phyloP scores from a whole-genome alignment of 1,140 invertebrate species.

The Eufriesea mexicana region DNA sequence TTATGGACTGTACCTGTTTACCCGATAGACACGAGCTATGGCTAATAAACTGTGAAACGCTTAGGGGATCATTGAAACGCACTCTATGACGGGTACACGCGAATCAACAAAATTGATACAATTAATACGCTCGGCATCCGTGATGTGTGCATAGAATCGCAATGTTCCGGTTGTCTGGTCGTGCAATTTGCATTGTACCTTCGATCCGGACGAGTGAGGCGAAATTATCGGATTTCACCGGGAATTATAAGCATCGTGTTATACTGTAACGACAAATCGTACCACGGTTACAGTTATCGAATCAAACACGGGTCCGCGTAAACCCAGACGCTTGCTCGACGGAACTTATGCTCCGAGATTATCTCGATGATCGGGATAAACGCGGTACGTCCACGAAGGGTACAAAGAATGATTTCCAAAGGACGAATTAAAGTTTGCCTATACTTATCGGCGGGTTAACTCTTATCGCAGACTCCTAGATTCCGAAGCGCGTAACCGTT shows the following conservation, averaged over 20 bases:
- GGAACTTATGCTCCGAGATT: too few relatives aligned
- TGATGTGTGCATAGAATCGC: slow-evolving; percentile 4
- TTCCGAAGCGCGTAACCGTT: not conserved
- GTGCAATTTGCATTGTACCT: not conserved
- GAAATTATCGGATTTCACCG: slow-evolving; percentile 11
- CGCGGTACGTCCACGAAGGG: too few relatives aligned
- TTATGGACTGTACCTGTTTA: not conserved
- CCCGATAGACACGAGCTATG: not conserved
- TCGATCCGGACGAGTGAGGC: not conserved
- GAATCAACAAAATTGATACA: slow-evolving; percentile 33
- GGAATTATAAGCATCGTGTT: not conserved
- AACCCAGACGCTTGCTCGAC: not conserved
- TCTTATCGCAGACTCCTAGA: not conserved
- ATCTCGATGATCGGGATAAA: too few relatives aligned
- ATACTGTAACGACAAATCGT: not conserved
- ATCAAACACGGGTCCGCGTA: not conserved
- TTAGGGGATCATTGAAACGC: slow-evolving; percentile 9
- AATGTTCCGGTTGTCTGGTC: slow-evolving; percentile 5
- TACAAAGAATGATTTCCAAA: too few relatives aligned
- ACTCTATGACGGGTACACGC: not conserved
- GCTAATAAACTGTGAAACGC: slow-evolving; percentile 18
- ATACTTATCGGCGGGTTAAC: too few relatives aligned
- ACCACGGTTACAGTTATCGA: not conserved
- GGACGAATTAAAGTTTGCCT: too few relatives aligned
- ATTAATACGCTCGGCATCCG: slow-evolving; percentile 1